phyloP scores from a whole-genome alignment of 2,888 invertebrate genomes.

The Drosophila atroscutellata region DNA sequence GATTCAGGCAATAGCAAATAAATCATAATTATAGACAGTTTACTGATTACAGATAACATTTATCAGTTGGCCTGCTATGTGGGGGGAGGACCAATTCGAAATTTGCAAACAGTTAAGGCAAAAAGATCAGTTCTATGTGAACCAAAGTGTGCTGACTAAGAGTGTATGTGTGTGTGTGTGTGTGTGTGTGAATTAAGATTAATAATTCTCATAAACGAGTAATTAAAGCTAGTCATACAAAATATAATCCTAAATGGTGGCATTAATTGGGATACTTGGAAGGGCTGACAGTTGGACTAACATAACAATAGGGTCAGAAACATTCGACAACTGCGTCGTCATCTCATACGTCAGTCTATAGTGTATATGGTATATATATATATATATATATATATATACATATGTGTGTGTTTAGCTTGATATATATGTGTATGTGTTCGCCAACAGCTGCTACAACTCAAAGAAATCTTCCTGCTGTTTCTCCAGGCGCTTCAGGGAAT shows the following conservation, averaged over 20 bases:
- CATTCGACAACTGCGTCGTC: conserved; percentile 53
- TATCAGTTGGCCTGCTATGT: conserved; percentile 15
- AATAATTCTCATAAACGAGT: conserved; percentile 71
- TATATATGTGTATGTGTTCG: conserved; percentile 5
- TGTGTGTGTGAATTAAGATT: conserved; percentile 54
- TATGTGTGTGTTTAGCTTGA: background rate
- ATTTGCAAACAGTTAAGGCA: conserved; percentile 30
- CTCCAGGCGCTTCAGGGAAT: conserved; percentile 92
- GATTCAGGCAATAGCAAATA: conserved; percentile 41
- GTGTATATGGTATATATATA: conserved; percentile 33
- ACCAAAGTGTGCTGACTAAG: conserved; percentile 30
- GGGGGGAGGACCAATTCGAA: conserved; percentile 40
- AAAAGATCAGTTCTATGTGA: conserved; percentile 42
- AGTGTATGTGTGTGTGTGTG: conserved; percentile 23
- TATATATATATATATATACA: background rate
- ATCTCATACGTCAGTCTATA: conserved; percentile 46
- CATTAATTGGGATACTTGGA: background rate
- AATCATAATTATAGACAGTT: conserved; percentile 42
- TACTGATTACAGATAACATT: conserved; percentile 2
- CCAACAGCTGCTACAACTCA: conserved; percentile 91
- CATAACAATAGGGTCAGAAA: conserved; percentile 53
- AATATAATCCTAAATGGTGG: conserved; percentile 55
- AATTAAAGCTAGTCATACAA: conserved; percentile 71
- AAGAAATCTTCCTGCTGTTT: conserved; percentile 95
- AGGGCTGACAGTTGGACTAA: too few relatives aligned